A percentile compares a stretch with the other conserved stretches of the same genome.
phyloP scores from a whole-genome alignment of 1,140 invertebrate species.

The Drosophila sturtevanti region DNA sequence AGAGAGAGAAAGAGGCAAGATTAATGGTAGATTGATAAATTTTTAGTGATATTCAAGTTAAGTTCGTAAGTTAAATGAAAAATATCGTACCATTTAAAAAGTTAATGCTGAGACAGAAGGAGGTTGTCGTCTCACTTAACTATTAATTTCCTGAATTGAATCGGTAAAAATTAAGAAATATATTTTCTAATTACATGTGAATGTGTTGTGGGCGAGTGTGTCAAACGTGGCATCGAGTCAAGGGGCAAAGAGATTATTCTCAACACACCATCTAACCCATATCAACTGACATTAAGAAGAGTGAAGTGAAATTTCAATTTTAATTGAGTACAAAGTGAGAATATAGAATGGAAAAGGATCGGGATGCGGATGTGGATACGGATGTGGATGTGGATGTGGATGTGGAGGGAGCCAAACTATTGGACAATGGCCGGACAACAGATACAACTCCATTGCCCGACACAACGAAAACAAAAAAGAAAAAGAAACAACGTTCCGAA shows the following conservation, averaged over 20 bases:
- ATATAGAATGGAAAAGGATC: conserved; percentile 38
- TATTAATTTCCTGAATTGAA: not conserved
- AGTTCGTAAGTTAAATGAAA: not conserved
- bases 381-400: conserved; percentile 34
- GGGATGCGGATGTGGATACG: conserved; percentile 22
- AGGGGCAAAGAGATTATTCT: not conserved
- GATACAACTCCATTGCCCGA: conserved; percentile 14
- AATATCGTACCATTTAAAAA: not conserved
- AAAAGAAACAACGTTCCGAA: conserved; percentile 61
- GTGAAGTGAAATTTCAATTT: not conserved
- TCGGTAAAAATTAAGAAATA: conserved; percentile 57
- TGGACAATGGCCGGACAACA: conserved; percentile 60
- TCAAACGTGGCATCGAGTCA: not conserved
- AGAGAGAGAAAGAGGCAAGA: not conserved
- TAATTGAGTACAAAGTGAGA: conserved; percentile 55
- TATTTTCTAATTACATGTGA: conserved; percentile 16
- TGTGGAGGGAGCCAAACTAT: conserved; percentile 47
- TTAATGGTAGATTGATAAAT: no score
- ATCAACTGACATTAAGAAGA: not conserved
- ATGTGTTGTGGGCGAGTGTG: conserved; percentile 8
- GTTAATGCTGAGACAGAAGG: conserved; percentile 9
- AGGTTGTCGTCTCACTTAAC: not conserved
- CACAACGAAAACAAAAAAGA: conserved; percentile 55
- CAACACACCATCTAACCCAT: not conserved
- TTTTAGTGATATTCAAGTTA: not conserved